These are phyloP conservation scores for Ptilodon capucinus DNA, from an alignment of 2,888 invertebrate species.

Conservation along the genomic window DNA sequence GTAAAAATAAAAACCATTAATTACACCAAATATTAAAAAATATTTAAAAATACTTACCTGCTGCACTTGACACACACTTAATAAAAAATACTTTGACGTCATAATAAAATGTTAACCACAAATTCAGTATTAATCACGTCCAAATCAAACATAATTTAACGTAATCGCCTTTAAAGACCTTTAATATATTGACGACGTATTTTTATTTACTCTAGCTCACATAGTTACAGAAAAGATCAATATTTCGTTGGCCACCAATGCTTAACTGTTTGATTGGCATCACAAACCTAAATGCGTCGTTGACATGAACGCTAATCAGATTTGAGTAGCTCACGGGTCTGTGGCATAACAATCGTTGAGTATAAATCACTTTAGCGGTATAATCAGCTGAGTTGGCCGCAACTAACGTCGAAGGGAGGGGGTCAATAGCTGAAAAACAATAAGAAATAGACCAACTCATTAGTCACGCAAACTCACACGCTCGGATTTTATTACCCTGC, in stretches of 20 bases:
- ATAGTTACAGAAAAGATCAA: neutral
- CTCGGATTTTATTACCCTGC: constrained; percentile 23
- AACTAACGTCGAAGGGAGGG: constrained; percentile 57
- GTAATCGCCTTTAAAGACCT: neutral
- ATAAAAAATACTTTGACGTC: neutral
- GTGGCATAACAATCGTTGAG: constrained; percentile 42
- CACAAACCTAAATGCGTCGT: constrained; percentile 36
- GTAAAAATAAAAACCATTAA: neutral
- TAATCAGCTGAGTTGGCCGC: constrained; percentile 49
- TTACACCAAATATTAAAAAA: neutral
- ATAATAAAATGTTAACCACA: neutral
- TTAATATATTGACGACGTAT: neutral
- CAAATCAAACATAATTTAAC: neutral
- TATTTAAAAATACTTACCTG: no score
- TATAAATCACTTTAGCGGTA: constrained; percentile 62
- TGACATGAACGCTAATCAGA: constrained; percentile 49
- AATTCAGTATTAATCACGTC: neutral
- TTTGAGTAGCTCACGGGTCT: constrained; percentile 41
- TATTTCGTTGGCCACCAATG: neutral
- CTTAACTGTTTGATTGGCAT: constrained; percentile 1
- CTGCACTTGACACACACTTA: neutral
- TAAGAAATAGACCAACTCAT: constrained; percentile 72
- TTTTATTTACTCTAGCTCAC: neutral
- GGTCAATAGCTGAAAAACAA: constrained; percentile 73
- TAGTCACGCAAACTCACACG: constrained; percentile 64